Evolutionary conservation across 2,797 vertebrate species (phyloP).

Genomic region (Enteromius unitaeniatus): DNA sequence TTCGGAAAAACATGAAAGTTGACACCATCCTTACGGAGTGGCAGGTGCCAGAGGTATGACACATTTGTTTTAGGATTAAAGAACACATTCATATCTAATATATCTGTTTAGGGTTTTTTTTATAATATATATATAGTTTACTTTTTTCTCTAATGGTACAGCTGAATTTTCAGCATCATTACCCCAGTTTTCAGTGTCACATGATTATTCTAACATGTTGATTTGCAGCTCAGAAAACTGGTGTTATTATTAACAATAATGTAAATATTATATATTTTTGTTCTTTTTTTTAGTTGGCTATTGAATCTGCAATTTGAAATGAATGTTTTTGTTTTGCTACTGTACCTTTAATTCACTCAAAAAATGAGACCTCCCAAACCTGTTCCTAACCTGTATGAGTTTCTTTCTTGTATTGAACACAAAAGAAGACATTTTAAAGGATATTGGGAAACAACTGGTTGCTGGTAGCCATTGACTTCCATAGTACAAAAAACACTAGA

Average conservation of each 20-base stretch:
- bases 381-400: too few relatives aligned
- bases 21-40: slow-evolving; percentile 83
- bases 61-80: neutral
- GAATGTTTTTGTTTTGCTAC: neutral
- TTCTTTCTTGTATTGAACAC: too few relatives aligned
- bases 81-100: neutral
- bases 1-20: slow-evolving; percentile 87
- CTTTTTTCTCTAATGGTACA: neutral
- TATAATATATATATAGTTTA: too few relatives aligned
- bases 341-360: neutral
- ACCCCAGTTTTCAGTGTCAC: neutral
- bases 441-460: too few relatives aligned
- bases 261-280: neutral
- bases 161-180: neutral
- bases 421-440: too few relatives aligned
- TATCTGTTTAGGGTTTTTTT: neutral
- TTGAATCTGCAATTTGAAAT: too few relatives aligned
- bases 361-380: too few relatives aligned
- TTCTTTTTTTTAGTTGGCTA: too few relatives aligned
- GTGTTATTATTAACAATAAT: neutral
- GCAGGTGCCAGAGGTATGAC: slow-evolving; percentile 88
- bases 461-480: too few relatives aligned
- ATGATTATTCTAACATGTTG: neutral
- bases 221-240: neutral
- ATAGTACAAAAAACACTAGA: too few relatives aligned